A percentile compares a stretch with the other conserved stretches of the same genome.
Evolutionary conservation across 2,888 invertebrate species (phyloP).

Genomic region (Rhaphigaster nebulosa): DNA sequence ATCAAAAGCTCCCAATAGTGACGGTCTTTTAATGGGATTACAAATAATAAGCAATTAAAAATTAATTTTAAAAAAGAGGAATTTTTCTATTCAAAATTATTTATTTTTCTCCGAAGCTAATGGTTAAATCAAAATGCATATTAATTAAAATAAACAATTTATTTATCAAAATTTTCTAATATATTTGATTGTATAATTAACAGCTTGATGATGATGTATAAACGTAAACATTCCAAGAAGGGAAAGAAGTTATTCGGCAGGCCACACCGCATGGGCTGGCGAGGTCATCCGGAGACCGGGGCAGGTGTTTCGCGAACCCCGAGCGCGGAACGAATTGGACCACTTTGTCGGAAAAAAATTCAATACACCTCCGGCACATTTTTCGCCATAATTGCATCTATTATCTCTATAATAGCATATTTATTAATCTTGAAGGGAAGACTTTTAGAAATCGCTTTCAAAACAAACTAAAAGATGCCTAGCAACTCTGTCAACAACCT

Average conservation of each 20-base stretch:
- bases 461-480: background rate
- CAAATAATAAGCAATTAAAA: too few relatives aligned
- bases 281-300: background rate
- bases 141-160: background rate
- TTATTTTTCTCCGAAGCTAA: too few relatives aligned
- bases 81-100: too few relatives aligned
- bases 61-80: too few relatives aligned
- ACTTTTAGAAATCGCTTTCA: background rate
- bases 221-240: background rate
- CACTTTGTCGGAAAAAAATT: background rate
- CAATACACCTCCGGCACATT: background rate
- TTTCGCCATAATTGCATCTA: conserved; percentile 5
- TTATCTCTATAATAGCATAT: background rate
- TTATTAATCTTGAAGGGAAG: background rate
- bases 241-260: background rate
- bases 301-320: conserved; percentile 19
- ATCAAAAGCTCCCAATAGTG: too few relatives aligned
- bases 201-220: background rate
- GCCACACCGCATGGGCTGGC: background rate
- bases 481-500: background rate
- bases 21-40: too few relatives aligned
- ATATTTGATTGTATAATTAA: background rate
- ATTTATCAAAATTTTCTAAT: background rate
- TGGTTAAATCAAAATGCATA: too few relatives aligned
- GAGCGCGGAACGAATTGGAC: background rate